Evolutionary conservation across 2,113 vertebrate genomes (phyloP).

Genomic region (Syrmaticus mikado): DNA sequence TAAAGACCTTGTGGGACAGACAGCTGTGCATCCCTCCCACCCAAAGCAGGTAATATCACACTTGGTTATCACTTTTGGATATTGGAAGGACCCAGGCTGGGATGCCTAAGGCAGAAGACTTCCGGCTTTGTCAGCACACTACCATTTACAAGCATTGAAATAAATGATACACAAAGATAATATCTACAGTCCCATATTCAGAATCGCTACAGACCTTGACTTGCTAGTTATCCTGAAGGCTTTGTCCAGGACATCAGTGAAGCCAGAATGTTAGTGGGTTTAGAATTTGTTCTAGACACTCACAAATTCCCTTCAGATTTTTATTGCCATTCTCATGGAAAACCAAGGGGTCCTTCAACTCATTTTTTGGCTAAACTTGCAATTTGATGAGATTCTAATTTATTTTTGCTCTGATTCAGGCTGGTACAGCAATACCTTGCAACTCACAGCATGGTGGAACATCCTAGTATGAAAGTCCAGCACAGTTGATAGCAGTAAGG

Average conservation of each 20-base stretch:
- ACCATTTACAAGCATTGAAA: neutral
- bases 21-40: fast-evolving
- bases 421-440: neutral
- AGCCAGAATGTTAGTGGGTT: neutral
- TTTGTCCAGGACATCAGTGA: neutral
- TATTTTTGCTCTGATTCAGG: neutral
- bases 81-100: neutral
- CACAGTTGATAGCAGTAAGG: neutral
- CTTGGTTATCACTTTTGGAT: neutral
- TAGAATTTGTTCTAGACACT: neutral
- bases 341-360: neutral
- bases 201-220: neutral
- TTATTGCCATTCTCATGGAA: neutral
- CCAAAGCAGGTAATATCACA: fast-evolving
- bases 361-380: neutral
- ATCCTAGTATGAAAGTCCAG: neutral
- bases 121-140: neutral
- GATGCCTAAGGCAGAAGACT: neutral
- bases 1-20: neutral
- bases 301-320: neutral
- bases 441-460: neutral
- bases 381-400: neutral
- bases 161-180: neutral
- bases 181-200: no score
- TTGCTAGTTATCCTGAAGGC: neutral